Evolutionary conservation across 2,113 vertebrate genomes (phyloP).

Genomic region (Thermophis baileyi): DNA sequence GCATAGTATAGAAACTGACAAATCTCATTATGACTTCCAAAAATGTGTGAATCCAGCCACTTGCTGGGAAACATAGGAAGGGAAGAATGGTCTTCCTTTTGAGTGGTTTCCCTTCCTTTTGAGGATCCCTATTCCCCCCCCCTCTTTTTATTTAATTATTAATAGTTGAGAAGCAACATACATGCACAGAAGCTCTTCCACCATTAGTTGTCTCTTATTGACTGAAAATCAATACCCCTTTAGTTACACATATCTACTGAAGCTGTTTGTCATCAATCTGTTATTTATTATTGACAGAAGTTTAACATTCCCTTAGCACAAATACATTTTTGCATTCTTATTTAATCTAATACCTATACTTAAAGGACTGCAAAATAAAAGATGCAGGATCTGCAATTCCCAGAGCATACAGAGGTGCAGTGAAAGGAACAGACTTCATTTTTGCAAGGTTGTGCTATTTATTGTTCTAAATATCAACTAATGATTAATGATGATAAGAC

Average conservation of each 20-base stretch:
- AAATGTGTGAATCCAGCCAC: background rate
- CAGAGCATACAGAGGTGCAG: background rate
- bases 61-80: background rate
- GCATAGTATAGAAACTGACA: background rate
- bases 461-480: background rate
- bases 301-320: background rate
- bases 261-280: background rate
- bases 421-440: background rate
- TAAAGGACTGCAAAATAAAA: background rate
- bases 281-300: background rate
- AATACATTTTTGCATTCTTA: background rate
- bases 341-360: background rate
- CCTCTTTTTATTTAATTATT: background rate
- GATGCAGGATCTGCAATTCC: background rate
- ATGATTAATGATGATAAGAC: background rate
- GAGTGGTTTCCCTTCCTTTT: background rate
- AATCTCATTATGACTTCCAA: background rate
- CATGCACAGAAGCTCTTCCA: background rate
- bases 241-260: background rate
- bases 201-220: background rate
- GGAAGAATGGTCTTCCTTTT: background rate
- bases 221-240: background rate
- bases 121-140: background rate
- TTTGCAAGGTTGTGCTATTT: background rate
- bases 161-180: background rate